Evolutionary conservation across 2,888 invertebrate species (phyloP).

Genomic region (Rhingia rostrata): DNA sequence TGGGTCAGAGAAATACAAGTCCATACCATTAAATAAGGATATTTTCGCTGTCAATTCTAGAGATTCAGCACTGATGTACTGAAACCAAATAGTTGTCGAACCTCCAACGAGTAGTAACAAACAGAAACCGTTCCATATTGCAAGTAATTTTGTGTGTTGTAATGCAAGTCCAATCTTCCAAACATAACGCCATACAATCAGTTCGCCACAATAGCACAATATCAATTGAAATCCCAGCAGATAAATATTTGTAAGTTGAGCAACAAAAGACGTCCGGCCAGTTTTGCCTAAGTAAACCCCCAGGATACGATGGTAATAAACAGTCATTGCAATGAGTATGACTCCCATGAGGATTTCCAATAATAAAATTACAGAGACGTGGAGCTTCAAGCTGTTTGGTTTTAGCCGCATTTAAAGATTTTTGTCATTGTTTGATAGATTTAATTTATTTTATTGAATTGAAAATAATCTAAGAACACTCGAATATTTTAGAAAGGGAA

Average conservation of each 20-base stretch:
- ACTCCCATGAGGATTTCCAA: conserved; percentile 77
- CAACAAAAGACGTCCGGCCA: conserved; percentile 76
- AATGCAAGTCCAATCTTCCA: conserved; percentile 75
- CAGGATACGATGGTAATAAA: conserved; percentile 77
- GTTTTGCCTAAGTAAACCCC: conserved; percentile 76
- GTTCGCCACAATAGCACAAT: conserved; percentile 77
- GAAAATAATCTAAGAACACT: neutral
- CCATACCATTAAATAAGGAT: conserved; percentile 79
- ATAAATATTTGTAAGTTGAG: conserved; percentile 78
- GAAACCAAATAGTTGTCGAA: conserved; percentile 77
- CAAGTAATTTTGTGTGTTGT: conserved; percentile 22
- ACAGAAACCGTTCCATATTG: conserved; percentile 78
- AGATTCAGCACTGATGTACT: conserved; percentile 75
- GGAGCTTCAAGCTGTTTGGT: conserved; percentile 22
- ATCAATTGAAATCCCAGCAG: conserved; percentile 77
- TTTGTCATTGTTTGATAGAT: conserved; percentile 21
- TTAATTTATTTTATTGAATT: neutral
- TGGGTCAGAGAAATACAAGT: conserved; percentile 80
- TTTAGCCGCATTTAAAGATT: conserved; percentile 53
- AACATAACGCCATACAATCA: conserved; percentile 78
- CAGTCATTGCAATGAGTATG: conserved; percentile 77
- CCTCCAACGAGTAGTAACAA: conserved; percentile 78
- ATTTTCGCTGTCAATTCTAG: conserved; percentile 76
- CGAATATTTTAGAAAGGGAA: no score
- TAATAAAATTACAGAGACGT: conserved; percentile 32